Evolutionary conservation across 2,888 invertebrate genomes (phyloP).

Genomic region (Lampropteryx suffumata): DNA sequence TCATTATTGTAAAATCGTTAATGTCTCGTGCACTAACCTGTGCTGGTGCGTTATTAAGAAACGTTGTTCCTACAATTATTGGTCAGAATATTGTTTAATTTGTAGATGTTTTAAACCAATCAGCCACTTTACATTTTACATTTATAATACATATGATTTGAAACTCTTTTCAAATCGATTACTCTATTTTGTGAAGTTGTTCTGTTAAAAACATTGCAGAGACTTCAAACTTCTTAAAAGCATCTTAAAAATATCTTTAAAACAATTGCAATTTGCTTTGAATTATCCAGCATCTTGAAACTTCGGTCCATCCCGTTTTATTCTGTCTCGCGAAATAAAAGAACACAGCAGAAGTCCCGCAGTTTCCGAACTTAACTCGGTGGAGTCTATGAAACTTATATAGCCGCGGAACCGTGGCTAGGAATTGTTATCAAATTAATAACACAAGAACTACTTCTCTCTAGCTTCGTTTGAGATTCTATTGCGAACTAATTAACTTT

Average conservation of each 20-base stretch:
- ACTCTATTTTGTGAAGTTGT: background rate
- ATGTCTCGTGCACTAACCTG: too few relatives aligned
- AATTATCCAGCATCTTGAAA: slow-evolving; percentile 19
- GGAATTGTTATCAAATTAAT: slow-evolving; percentile 14
- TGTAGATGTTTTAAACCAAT: too few relatives aligned
- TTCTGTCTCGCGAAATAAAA: slow-evolving; percentile 18
- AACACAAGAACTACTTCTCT: background rate
- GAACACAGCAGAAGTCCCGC: slow-evolving; percentile 9
- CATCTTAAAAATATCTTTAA: slow-evolving; percentile 3
- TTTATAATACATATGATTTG: too few relatives aligned
- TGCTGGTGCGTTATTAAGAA: too few relatives aligned
- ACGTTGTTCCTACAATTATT: too few relatives aligned
- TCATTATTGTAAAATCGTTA: slow-evolving; percentile 15
- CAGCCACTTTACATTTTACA: too few relatives aligned
- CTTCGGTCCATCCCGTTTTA: slow-evolving; percentile 16
- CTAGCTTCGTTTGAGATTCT: too few relatives aligned
- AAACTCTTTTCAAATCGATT: too few relatives aligned
- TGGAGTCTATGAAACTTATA: slow-evolving; percentile 8
- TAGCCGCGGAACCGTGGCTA: slow-evolving; percentile 1
- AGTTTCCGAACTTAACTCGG: slow-evolving; percentile 13
- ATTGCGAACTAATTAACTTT: too few relatives aligned
- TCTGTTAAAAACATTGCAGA: background rate
- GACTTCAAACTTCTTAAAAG: slow-evolving; percentile 7
- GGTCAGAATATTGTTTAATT: too few relatives aligned
- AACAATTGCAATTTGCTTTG: slow-evolving; percentile 29